These are phyloP conservation scores for Papilio gigon DNA, from an alignment of 2,888 invertebrate species.

Conservation along the genomic window DNA sequence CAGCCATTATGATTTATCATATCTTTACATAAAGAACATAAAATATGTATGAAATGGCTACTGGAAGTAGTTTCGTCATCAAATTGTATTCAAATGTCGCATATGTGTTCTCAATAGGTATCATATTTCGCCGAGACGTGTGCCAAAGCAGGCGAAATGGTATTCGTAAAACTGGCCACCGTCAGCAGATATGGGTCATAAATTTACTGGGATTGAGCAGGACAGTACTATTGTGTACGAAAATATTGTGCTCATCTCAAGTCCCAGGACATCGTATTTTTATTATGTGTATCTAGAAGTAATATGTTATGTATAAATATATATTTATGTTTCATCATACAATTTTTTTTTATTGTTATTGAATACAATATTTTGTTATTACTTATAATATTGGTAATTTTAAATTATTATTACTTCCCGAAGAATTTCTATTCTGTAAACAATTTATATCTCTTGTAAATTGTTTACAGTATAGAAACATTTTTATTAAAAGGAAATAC, in stretches of 20 bases:
- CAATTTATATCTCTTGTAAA: too few relatives aligned
- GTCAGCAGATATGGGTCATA: constrained; percentile 69
- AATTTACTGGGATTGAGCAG: constrained; percentile 75
- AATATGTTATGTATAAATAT: constrained; percentile 38
- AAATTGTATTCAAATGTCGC: constrained; percentile 19
- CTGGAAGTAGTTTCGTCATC: constrained; percentile 17
- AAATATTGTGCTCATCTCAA: constrained; percentile 71
- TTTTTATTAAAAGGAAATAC: constrained; percentile 47
- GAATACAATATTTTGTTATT: not conserved
- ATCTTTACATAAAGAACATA: not conserved
- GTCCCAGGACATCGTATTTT: constrained; percentile 48
- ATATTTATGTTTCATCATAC: too few relatives aligned
- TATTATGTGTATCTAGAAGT: constrained; percentile 41
- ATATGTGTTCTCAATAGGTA: constrained; percentile 43
- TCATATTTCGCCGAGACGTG: constrained; percentile 59
- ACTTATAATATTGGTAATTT: too few relatives aligned
- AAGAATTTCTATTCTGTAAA: too few relatives aligned
- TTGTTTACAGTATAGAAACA: constrained; percentile 25
- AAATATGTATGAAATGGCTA: constrained; percentile 1
- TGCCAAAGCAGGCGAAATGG: constrained; percentile 62
- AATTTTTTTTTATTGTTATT: not conserved
- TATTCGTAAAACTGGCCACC: constrained; percentile 69
- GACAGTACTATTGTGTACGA: constrained; percentile 73
- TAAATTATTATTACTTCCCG: not conserved
- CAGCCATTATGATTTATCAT: not conserved